Conservation (phyloP, 2,113 vertebrate genomes). For the Calidris pygmaea region DNA sequence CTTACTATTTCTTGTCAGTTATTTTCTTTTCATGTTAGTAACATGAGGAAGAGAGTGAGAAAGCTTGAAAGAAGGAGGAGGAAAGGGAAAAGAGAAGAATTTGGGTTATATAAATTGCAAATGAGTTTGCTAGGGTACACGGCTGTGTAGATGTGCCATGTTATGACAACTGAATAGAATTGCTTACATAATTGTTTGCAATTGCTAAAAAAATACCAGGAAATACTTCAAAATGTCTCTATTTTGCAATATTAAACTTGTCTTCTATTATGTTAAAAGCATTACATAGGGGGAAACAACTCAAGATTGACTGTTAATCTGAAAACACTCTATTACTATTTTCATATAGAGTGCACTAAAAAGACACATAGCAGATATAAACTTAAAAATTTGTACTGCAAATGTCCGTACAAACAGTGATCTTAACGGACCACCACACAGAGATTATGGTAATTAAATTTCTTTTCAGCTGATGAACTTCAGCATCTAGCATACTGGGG, state of each 20-base stretch:
- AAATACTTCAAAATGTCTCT: background rate
- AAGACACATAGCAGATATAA: background rate
- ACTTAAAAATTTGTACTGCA: background rate
- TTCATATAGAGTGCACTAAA: background rate
- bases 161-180: background rate
- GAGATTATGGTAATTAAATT: background rate
- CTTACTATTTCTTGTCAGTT: background rate
- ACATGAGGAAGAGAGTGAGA: background rate
- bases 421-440: background rate
- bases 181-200: background rate
- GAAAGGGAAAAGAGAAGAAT: background rate
- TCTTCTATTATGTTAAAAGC: background rate
- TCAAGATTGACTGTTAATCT: background rate
- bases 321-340: background rate
- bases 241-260: background rate
- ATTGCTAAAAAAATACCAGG: background rate
- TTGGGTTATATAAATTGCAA: background rate
- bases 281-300: background rate
- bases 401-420: background rate
- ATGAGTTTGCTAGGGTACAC: background rate
- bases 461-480: background rate
- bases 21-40: background rate
- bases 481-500: background rate
- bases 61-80: background rate
- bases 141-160: rapidly evolving